Evolutionary conservation across 1,140 invertebrate species (phyloP).

Genomic region (Phymorhynchus buccinoides): DNA sequence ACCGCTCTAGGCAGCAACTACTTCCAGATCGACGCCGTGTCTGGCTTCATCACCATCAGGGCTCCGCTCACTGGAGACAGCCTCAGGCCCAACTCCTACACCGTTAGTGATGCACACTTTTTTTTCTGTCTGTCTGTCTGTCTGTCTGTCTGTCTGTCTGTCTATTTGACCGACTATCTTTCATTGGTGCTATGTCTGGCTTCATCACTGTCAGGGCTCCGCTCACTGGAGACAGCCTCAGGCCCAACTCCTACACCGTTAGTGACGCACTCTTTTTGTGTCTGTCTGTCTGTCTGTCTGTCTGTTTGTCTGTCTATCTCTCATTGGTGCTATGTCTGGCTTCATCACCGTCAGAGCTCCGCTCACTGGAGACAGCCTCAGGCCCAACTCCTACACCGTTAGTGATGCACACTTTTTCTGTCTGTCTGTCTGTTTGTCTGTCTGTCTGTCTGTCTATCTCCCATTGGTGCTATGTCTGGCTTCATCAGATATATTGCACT

Average conservation of each 20-base stretch:
- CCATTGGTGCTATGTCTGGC: no score
- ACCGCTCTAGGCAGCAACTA: slow-evolving; percentile 40
- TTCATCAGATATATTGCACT: no score
- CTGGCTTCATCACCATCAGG: slow-evolving; percentile 47
- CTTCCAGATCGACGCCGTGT: slow-evolving; percentile 47
- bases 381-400: slow-evolving; percentile 42
- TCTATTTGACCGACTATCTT: no score
- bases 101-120: slow-evolving; percentile 36
- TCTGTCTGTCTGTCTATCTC: neutral
- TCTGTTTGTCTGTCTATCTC: no score
- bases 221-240: slow-evolving; percentile 38
- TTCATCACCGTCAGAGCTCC: slow-evolving; percentile 45
- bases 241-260: slow-evolving; percentile 42
- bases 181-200: slow-evolving; percentile 24
- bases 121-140: neutral
- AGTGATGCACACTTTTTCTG: slow-evolving; percentile 17
- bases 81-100: slow-evolving; percentile 35
- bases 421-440: no score
- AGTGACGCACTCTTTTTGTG: neutral
- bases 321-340: slow-evolving; percentile 44
- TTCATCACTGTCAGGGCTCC: slow-evolving; percentile 46
- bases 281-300: neutral
- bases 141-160: no score
- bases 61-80: slow-evolving; percentile 42
- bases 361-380: slow-evolving; percentile 38